phyloP scores from a whole-genome alignment of 1,140 invertebrate genomes.

The Drosophila subpulchrella region DNA sequence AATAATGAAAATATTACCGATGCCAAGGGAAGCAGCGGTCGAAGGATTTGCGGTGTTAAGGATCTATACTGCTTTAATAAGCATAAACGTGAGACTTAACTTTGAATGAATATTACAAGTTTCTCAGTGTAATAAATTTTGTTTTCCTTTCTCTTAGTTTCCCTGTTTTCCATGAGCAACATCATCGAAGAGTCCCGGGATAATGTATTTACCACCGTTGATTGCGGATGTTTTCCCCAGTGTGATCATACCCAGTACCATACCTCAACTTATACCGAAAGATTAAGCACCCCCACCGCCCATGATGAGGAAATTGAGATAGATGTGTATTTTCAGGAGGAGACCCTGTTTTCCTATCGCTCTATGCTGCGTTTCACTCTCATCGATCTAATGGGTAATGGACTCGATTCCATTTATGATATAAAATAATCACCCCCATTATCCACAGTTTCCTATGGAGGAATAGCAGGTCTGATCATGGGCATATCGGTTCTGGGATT shows the following conservation, averaged over 20 bases:
- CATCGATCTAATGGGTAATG: slow-evolving; percentile 66
- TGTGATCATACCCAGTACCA: slow-evolving; percentile 70
- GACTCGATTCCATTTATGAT: neutral
- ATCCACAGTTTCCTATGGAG: slow-evolving; percentile 64
- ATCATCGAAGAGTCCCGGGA: slow-evolving; percentile 67
- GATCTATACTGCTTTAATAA: slow-evolving; percentile 51
- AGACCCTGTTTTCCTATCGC: slow-evolving; percentile 70
- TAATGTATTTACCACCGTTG: slow-evolving; percentile 46
- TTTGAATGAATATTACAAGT: neutral
- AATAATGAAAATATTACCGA: neutral
- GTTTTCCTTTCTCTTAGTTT: neutral
- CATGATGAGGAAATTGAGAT: slow-evolving; percentile 38
- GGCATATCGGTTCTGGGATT: slow-evolving; percentile 64
- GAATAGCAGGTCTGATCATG: slow-evolving; percentile 70
- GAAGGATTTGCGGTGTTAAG: slow-evolving; percentile 13
- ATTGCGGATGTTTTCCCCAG: slow-evolving; percentile 66
- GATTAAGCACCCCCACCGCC: neutral
- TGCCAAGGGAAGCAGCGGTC: neutral
- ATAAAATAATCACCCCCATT: too few relatives aligned
- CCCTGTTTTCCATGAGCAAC: slow-evolving; percentile 68
- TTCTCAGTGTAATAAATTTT: too few relatives aligned
- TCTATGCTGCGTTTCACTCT: slow-evolving; percentile 67
- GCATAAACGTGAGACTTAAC: slow-evolving; percentile 22
- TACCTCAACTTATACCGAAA: slow-evolving; percentile 59
- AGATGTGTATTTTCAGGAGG: slow-evolving; percentile 71